Evolutionary conservation across 2,888 invertebrate genomes (phyloP).

Genomic region (Clivina fossor): DNA sequence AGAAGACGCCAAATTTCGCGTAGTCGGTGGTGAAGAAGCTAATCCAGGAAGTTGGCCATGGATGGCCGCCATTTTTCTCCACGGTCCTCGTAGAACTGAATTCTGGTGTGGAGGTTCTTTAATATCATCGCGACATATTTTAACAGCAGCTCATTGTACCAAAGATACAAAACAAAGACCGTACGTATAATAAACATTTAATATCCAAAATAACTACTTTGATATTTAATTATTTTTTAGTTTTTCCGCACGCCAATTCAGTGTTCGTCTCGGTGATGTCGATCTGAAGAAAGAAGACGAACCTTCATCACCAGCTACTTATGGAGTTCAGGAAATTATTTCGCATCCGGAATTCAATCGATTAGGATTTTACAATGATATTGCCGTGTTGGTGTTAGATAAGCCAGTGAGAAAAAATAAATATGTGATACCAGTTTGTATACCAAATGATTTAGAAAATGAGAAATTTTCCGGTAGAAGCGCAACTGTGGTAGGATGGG

Average conservation of each 20-base stretch:
- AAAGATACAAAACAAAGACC: conserved; percentile 85
- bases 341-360: conserved; percentile 85
- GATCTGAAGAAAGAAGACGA: conserved; percentile 83
- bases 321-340: conserved; percentile 73
- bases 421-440: conserved; percentile 84
- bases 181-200: conserved; percentile 59
- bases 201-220: no score
- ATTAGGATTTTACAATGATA: conserved; percentile 93
- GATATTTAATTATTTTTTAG: conserved; percentile 54
- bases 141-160: conserved; percentile 94
- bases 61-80: conserved; percentile 93
- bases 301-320: conserved; percentile 79
- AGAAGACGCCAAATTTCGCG: conserved; percentile 80
- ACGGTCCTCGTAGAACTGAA: conserved; percentile 80
- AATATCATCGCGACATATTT: conserved; percentile 74
- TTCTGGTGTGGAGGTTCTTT: conserved; percentile 94
- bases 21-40: conserved; percentile 87
- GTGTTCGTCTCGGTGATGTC: conserved; percentile 85
- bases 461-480: conserved; percentile 72
- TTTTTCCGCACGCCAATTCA: conserved; percentile 85
- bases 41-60: conserved; percentile 91
- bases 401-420: conserved; percentile 77
- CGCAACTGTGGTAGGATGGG: conserved; percentile 92
- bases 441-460: conserved; percentile 66
- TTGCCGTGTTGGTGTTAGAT: conserved; percentile 79